Evolutionary conservation across 2,113 vertebrate species (phyloP).

Genomic region (Salvelinus sp.): DNA sequence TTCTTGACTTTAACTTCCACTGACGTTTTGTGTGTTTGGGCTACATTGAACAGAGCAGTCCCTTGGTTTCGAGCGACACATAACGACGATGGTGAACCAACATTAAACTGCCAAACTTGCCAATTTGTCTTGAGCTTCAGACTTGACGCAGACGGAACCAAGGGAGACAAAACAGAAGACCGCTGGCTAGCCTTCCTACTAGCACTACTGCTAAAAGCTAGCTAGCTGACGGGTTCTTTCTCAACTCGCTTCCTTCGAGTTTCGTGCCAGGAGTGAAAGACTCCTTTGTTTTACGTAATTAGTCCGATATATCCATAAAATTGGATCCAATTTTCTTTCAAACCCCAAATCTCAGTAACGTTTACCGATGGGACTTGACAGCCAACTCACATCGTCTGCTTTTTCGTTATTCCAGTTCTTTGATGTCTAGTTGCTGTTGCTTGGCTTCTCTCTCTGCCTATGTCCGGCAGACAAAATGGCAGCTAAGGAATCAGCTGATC

Average conservation of each 20-base stretch:
- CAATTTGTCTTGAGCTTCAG: background rate
- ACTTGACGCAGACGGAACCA: background rate
- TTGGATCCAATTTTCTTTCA: slow-evolving; percentile 29
- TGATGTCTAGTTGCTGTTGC: background rate
- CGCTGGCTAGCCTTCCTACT: slow-evolving; percentile 4
- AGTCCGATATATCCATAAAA: slow-evolving; percentile 28
- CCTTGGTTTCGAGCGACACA: background rate
- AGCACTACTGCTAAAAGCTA: background rate
- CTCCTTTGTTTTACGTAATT: background rate
- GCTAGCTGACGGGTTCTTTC: slow-evolving; percentile 3
- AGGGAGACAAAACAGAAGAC: background rate
- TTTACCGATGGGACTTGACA: slow-evolving; percentile 17
- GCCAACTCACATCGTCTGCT: slow-evolving; percentile 18
- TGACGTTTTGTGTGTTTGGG: background rate
- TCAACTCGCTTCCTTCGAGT: slow-evolving; percentile 12
- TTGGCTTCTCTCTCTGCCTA: slow-evolving; percentile 40
- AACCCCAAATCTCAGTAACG: slow-evolving; percentile 18
- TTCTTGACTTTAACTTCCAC: too few relatives aligned
- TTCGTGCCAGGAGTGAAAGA: slow-evolving; percentile 22
- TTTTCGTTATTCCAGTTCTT: slow-evolving; percentile 43
- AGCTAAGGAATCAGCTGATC: slow-evolving; percentile 80
- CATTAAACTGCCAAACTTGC: background rate
- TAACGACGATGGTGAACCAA: background rate
- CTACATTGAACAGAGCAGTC: background rate
- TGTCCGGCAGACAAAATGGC: slow-evolving; percentile 78